Conservation (phyloP, 2,113 vertebrate genomes). For the Macroglossus sobrinus region DNA sequence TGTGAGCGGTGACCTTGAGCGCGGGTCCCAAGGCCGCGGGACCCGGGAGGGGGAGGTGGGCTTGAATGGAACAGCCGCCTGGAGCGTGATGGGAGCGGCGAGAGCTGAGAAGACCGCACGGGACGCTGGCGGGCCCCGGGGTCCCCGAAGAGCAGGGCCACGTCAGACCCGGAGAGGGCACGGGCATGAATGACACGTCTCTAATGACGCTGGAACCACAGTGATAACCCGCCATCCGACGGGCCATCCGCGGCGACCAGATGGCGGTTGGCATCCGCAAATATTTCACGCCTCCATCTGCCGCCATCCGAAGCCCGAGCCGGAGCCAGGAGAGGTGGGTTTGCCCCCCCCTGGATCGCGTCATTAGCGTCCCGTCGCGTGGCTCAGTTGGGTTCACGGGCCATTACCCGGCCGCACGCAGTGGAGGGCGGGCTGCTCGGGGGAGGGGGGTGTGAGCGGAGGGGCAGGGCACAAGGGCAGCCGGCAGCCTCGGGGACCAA, state of each 20-base stretch:
- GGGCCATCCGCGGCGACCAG: conserved; percentile 75
- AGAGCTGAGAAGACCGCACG: conserved; percentile 44
- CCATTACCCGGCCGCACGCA: background rate
- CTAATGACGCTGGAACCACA: conserved; percentile 56
- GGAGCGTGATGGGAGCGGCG: background rate
- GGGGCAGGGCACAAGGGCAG: background rate
- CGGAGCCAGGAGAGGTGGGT: background rate
- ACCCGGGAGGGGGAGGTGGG: background rate
- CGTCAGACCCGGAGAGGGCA: conserved; percentile 47
- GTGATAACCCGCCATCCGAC: conserved; percentile 61
- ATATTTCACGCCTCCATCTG: conserved; percentile 70
- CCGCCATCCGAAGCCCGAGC: background rate
- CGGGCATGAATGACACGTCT: conserved; percentile 66
- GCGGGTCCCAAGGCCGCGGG: conserved; percentile 53
- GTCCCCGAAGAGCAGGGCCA: background rate
- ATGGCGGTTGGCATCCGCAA: conserved; percentile 65
- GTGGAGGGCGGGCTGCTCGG: background rate
- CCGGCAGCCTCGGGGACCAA: accelerated
- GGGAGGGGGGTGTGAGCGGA: accelerated
- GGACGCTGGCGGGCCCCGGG: conserved; percentile 56
- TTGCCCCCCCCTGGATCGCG: background rate
- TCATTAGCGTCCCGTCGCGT: conserved; percentile 17
- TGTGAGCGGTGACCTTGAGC: conserved; percentile 53
- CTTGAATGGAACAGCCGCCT: conserved; percentile 65
- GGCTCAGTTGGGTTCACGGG: conserved; percentile 4